Base-by-base conservation (phyloP, 2,797 vertebrate species). In the Gila robusta region DNA sequence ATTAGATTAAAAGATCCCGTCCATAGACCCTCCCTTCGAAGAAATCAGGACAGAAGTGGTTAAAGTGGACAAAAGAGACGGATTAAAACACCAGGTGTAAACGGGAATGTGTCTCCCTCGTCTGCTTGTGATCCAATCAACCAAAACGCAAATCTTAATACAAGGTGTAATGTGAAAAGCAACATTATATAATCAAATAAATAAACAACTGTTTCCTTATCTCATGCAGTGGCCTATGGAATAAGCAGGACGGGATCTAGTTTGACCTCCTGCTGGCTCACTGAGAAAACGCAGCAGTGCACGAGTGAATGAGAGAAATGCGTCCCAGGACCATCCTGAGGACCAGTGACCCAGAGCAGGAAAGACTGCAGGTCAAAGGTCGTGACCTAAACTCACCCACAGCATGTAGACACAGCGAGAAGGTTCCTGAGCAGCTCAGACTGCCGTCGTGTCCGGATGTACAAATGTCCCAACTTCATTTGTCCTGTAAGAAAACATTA, bases 361-460 rank as follows among this genome's bases (percentile, higher is more conserved):
- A 44, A 76, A 83, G 52, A 21, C 71, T 70, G 44, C 41, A 73
- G 74, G 87, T 83, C 85, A 85, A 32, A 87, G 85, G 81, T 88
- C 77, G 14, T 47, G 88, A 90, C 84, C 81, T 69, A 83, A 84
- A 72, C 81, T 86, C 66, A 84, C 81, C 66, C 77, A 59, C 70
- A 87, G 85, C 52, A 87, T 87, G 77, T 62, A 85, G 79, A 44
- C 52, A 85, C 52, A 81, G 37, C 54, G 66, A 79, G 81, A 73
- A 62, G 81, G 26, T 64, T 39, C 76, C 66, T 70, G 8, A 17
- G 66, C 49, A 21, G 44, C 64, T 59, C 19, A 81, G 47, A 62
- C 56, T 49, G 37, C 26, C 17, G 44, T 74, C 19, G 78, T 41
- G 35, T 77, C 85, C 82, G 79, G 80, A 72, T 87, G 76, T 79